Base-by-base conservation (phyloP, 2,888 invertebrate genomes). In the Tuberolachnus salignus region DNA sequence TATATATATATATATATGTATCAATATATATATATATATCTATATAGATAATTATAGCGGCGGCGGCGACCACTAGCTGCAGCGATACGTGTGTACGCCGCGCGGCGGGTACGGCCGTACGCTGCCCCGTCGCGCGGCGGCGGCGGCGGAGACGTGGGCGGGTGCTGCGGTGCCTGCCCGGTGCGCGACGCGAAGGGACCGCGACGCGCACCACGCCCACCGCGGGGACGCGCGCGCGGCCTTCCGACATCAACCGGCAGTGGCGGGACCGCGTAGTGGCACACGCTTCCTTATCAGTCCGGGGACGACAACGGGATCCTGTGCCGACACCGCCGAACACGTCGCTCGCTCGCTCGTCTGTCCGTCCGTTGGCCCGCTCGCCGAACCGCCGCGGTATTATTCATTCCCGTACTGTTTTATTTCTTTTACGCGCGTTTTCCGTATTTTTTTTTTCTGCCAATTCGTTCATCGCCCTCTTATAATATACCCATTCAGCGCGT, bases 221-320 rank as follows among this genome's bases (percentile, higher is more conserved):
- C 61, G 21, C 53, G 66, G 66, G 66, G 66, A 75, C 75, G 49
- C 49, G 67, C 67, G 75, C 75, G 67, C 75, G 64, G 53, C 55
- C 64, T 73, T 16, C 44, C 55, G 66, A 63, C 73, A 21, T 26
- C 26, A 13, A 53, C 51, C 42, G 16, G 26, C 61, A 19, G 44
- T 49, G 49, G 19, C 55, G 55, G 55, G 42, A 64, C 63, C 66
- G 74, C 53, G 26, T 21, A 26, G 49, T 16, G 53, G n/a, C 57
- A 55, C 66, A 23, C 75, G 46, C 57, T 55, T 67, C 67, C 67
- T 67, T 67, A 75, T 75, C 75, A 75, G 75, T 67, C 64, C 57
- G 21, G 26, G 21, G 26, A 75, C 66, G 53, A 67, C 66, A 75
- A 75, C 75, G 75, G 75, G 75, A 75, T 66, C 57, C 75, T 13